These are phyloP conservation scores for Drosophila rhopaloa DNA, from an alignment of 1,140 invertebrate species.

Conservation along the genomic window DNA sequence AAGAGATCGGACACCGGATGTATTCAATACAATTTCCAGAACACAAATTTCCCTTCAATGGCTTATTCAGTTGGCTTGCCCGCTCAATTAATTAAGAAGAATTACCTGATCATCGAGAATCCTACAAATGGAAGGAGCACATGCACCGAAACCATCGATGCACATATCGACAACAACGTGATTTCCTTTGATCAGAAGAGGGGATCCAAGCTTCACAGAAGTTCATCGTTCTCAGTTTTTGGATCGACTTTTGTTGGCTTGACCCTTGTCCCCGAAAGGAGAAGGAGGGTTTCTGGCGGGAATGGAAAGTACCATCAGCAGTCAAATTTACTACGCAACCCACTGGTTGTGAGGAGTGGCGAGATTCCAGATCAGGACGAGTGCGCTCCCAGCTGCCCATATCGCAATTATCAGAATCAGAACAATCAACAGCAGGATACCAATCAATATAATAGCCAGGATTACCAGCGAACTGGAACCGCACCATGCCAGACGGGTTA, in stretches of 20 bases:
- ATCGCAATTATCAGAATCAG: background rate
- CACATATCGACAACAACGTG: background rate
- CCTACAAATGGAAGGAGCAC: background rate
- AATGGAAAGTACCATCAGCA: slow-evolving; percentile 5
- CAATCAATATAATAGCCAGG: background rate
- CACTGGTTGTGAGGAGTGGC: slow-evolving; percentile 19
- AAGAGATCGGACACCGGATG: background rate
- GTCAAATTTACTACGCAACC: slow-evolving; percentile 15
- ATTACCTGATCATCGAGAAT: background rate
- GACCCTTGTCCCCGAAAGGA: background rate
- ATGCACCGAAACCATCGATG: background rate
- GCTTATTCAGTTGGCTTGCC: background rate
- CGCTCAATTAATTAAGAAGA: background rate
- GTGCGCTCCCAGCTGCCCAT: background rate
- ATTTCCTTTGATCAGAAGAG: background rate
- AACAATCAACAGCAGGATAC: background rate
- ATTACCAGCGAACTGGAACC: background rate
- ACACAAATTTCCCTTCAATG: background rate
- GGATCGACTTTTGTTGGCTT: background rate
- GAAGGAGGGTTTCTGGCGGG: slow-evolving; percentile 2
- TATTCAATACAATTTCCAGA: background rate
- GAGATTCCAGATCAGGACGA: background rate
- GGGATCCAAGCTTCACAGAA: background rate
- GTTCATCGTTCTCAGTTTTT: background rate
- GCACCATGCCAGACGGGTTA: background rate